These are phyloP conservation scores for Cnemophilus loriae DNA, from an alignment of 2,113 vertebrate genomes.

Conservation along the genomic window DNA sequence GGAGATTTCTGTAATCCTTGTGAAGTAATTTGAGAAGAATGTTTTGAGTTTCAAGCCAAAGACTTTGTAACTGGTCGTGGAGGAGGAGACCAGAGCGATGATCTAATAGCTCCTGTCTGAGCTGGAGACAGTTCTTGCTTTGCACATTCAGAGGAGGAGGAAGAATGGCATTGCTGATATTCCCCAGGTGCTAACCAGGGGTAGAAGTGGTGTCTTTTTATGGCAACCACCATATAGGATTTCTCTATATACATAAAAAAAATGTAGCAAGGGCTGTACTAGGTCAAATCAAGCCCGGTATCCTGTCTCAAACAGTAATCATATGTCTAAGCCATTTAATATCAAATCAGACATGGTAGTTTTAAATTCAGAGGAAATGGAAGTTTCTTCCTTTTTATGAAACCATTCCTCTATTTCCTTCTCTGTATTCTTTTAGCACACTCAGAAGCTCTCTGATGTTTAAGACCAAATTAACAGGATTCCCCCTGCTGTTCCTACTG, in stretches of 20 bases:
- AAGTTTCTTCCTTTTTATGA: conserved; percentile 35
- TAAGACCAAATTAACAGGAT: conserved; percentile 68
- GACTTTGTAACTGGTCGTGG: background rate
- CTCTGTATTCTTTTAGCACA: conserved; percentile 49
- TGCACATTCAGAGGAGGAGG: background rate
- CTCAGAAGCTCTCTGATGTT: conserved; percentile 58
- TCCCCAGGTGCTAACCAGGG: background rate
- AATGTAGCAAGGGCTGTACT: background rate
- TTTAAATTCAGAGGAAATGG: conserved; percentile 54
- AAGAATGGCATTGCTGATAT: background rate
- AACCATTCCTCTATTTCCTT: conserved; percentile 48
- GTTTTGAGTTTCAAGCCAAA: background rate
- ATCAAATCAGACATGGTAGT: background rate
- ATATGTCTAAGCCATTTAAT: conserved; percentile 5
- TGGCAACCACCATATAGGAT: background rate
- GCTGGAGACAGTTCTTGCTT: background rate
- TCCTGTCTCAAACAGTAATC: conserved; percentile 9
- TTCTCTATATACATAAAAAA: background rate
- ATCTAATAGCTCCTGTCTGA: background rate
- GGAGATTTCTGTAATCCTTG: background rate
- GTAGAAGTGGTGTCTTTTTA: background rate
- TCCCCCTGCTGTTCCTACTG: conserved; percentile 70
- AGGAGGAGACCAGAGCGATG: background rate
- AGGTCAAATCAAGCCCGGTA: background rate
- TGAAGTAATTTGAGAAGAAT: background rate